A percentile compares a stretch with the other conserved stretches of the same genome.
phyloP scores from a whole-genome alignment of 2,113 vertebrate species.

The Octodon degus region DNA sequence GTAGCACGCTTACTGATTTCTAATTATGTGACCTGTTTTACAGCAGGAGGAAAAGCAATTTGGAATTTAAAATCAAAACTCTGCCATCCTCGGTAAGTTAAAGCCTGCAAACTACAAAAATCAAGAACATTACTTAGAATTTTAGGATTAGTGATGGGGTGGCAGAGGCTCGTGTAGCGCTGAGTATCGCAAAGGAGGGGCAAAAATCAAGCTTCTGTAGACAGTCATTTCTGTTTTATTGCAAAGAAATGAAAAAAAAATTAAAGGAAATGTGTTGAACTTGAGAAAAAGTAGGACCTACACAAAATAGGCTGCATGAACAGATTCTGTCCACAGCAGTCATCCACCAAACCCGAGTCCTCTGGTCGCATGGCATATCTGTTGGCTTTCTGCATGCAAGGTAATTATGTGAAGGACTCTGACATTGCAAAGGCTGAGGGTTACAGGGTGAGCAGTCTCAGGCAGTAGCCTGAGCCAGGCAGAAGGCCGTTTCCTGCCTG shows the following conservation, averaged over 20 bases:
- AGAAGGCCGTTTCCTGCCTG: no score
- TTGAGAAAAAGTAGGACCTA: neutral
- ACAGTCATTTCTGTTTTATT: no score
- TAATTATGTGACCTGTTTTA: neutral
- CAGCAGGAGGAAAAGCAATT: neutral
- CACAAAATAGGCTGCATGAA: neutral
- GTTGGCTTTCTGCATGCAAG: neutral
- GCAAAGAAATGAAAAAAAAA: neutral
- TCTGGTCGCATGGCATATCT: neutral
- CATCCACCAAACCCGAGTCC: no score
- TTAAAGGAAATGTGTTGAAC: neutral
- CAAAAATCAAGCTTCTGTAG: neutral
- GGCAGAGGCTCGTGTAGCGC: fast-evolving
- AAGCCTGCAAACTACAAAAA: neutral
- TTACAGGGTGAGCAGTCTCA: no score
- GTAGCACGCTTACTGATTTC: neutral
- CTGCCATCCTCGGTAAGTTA: neutral
- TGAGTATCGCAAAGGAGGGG: neutral
- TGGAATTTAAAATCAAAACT: neutral
- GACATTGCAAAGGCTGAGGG: no score
- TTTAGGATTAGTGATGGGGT: neutral
- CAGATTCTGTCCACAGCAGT: no score
- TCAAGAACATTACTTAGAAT: neutral
- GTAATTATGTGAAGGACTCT: no score
- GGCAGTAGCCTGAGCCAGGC: neutral